A percentile compares a stretch with the other conserved stretches of the same genome.
Conservation (phyloP, 2,113 vertebrate species). For the Oreochromis tanganicae region DNA sequence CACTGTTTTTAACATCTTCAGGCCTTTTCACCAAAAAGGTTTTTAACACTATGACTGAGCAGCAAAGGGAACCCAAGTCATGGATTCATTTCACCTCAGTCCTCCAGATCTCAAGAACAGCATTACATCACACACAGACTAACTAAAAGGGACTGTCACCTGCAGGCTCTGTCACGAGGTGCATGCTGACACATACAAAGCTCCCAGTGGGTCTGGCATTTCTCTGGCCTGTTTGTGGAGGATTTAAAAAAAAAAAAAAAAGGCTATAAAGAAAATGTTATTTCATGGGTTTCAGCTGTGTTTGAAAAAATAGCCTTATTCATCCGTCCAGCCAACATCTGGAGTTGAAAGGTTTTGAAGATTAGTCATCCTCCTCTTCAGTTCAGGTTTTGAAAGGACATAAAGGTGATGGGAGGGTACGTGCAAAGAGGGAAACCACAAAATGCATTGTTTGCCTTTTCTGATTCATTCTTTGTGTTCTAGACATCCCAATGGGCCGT, state of each 20-base stretch:
- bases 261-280: not conserved
- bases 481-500: conserved; percentile 88
- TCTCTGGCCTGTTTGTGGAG: conserved; percentile 1
- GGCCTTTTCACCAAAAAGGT: not conserved
- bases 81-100: not conserved
- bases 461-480: conserved; percentile 76
- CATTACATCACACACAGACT: not conserved
- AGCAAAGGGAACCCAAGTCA: not conserved
- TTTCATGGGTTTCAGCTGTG: not conserved
- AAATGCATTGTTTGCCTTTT: conserved; percentile 3
- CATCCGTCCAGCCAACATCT: not conserved
- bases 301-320: not conserved
- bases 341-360: not conserved
- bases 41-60: not conserved
- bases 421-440: not conserved
- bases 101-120: not conserved
- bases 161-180: not conserved
- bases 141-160: not conserved
- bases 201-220: conserved; percentile 15
- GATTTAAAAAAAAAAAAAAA: not conserved
- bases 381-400: not conserved
- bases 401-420: not conserved
- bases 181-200: not conserved
- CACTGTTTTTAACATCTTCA: not conserved
- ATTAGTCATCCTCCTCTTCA: not conserved